Base-by-base conservation (phyloP, 37 sponge, comb jelly and placozoan genomes). In the Axinella damicornis region DNA sequence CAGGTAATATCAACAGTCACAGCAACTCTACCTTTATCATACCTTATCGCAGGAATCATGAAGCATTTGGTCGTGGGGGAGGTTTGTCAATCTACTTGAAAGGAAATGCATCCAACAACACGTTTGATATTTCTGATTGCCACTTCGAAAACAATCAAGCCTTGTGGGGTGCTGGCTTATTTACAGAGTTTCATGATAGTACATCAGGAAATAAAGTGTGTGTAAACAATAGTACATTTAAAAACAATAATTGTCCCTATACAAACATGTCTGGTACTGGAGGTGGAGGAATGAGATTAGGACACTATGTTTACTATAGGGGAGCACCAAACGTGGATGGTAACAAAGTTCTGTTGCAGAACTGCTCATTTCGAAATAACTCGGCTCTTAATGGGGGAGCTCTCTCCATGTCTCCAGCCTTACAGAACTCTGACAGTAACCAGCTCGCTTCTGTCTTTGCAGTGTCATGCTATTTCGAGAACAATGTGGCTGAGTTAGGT, bases 161-260 rank as follows among this genome's bases (percentile, higher is more conserved):
- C 15, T 5, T 71, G 2, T 76, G 71, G 69, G 91, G 91, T 60
- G 91, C 82, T n/a, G 91, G 91, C 15, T n/a, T 90, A 6, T 84
- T 85, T 54, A 61, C 74, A 37, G 91, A 85, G 32, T 90, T 83
- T 46, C 80, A 90, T 18, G 90, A 84, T 41, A 66, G 56, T 6
- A 22, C 75, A 6, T 5, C 24, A 19, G 39, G 31, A 21, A 90
- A 90, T 53, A 61, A 6, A 24, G 59, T 90, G 2, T 5, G 15
- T 20, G 57, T 85, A 9, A n/a, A n/a, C n/a, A 35, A 61, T 9
- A 33, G 36, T 41, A 40, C 21, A 20, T 16, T 53, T 25, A 64
- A 18, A 88, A 88, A 30, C 15, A 0, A 28, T 73, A 61, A 24
- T 53, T 41, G 15, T 67, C 25, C 22, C 54, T 16, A 20, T 24